These are phyloP conservation scores for Oedothorax gibbosus DNA, from an alignment of 1,140 invertebrate species.

Conservation along the genomic window DNA sequence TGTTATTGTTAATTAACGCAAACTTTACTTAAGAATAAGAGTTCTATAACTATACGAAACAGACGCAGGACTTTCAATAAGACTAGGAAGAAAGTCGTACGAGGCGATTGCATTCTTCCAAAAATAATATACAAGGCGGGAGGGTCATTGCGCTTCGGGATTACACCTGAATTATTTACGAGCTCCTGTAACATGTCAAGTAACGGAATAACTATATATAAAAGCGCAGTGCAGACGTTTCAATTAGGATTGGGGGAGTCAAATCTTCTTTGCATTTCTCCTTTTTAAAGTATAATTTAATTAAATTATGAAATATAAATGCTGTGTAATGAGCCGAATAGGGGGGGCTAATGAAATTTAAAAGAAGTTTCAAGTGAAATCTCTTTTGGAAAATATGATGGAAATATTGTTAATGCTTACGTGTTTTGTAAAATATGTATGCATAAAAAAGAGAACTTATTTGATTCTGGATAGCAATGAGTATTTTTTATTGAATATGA, in stretches of 20 bases:
- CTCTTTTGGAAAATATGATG: neutral
- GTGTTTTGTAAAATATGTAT: slow-evolving; percentile 1
- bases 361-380: neutral
- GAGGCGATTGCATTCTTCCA: neutral
- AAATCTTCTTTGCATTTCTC: neutral
- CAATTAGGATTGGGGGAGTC: neutral
- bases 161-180: slow-evolving; percentile 1
- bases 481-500: neutral
- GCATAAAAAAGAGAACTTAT: neutral
- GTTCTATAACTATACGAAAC: too few relatives aligned
- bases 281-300: slow-evolving; percentile 9
- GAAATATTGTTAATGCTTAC: neutral
- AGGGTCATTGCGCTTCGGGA: neutral
- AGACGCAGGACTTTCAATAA: too few relatives aligned
- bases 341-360: neutral
- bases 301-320: neutral
- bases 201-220: neutral
- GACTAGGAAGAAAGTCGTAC: too few relatives aligned
- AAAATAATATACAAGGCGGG: neutral
- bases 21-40: too few relatives aligned
- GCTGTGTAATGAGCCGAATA: neutral
- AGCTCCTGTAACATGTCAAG: neutral
- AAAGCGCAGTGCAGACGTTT: neutral
- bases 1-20: too few relatives aligned
- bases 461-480: neutral